A percentile compares a stretch with the other conserved stretches of the same genome.
Conservation (phyloP, 2,888 invertebrate species). For the Brenthis ino region DNA sequence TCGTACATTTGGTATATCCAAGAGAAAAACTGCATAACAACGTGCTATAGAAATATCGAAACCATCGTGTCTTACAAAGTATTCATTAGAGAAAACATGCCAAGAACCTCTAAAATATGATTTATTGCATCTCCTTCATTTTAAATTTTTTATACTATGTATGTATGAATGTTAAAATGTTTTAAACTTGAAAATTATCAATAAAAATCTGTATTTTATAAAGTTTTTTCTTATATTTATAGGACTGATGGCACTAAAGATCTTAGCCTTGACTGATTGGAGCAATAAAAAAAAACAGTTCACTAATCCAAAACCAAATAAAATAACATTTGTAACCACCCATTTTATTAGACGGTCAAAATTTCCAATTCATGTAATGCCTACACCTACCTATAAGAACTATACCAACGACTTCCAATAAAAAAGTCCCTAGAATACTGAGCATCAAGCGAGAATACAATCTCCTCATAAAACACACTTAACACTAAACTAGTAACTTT, state of each 20-base stretch:
- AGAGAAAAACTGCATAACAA: neutral
- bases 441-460: constrained; percentile 19
- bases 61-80: neutral
- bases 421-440: constrained; percentile 22
- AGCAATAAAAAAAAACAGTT: neutral
- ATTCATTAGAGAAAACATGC: too few species aligned
- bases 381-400: constrained; percentile 2
- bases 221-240: neutral
- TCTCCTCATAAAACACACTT: constrained; percentile 10
- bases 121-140: too few species aligned
- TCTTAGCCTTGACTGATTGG: neutral
- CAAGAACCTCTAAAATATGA: too few species aligned
- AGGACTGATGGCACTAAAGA: constrained; percentile 1
- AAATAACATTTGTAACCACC: neutral
- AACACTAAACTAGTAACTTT: constrained; percentile 45
- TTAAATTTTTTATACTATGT: too few species aligned
- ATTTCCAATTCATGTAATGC: neutral
- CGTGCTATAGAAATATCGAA: constrained; percentile 1
- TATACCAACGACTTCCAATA: constrained; percentile 21
- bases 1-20: neutral
- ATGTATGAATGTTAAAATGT: too few species aligned
- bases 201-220: too few species aligned
- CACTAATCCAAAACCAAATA: too few species aligned
- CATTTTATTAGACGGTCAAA: neutral
- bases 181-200: too few species aligned